Base-by-base conservation (phyloP, 2,797 vertebrate species). In the Harpagifer antarcticus region DNA sequence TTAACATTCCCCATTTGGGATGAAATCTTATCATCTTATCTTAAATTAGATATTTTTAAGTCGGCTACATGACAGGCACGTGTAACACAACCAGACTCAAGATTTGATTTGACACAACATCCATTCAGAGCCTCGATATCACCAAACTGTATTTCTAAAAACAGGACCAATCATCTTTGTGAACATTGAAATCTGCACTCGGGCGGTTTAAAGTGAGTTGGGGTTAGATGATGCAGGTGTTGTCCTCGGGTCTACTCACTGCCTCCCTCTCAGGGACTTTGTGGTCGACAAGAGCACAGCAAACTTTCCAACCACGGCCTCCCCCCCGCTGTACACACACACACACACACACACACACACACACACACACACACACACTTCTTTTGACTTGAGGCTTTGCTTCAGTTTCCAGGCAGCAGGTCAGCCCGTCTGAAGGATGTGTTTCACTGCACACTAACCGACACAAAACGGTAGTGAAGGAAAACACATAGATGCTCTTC, bases 291-390 rank as follows among this genome's bases (percentile, higher is more conserved):
- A 15, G 9, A 70, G 47, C 17, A 4, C 74, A 72, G 69, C 63
- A 57, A 86, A 88, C 16, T 89, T 93, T 93, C 92, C 92, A 15
- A 92, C 90, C 89, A 81, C 88, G 81, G 42, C 43, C 19, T 43
- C 67, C 17, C 6, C 3, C 23, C 23, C 15, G 14, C 20, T n/a
- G 9, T 7, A n/a, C 40, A 45, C 49, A 11, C 64, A 13, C 12
- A 15, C 64, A 45, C 69, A 1, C 68, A 37, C 56, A 23, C 68
- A 40, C 55, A 40, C 68, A 56, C 65, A 33, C 73, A 49, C 57
- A 43, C 43, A 31, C 61, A 50, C 15, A 6, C 42, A 8, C 40
- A 20, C 5, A 27, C 14, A 3, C 8, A 1, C 13, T 42, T 13
- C 12, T 61, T 40, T 78, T 11, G 19, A 10, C 42, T 62, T 67